phyloP scores from a whole-genome alignment of 2,888 invertebrate species.

The Scaptomyza reducta region DNA sequence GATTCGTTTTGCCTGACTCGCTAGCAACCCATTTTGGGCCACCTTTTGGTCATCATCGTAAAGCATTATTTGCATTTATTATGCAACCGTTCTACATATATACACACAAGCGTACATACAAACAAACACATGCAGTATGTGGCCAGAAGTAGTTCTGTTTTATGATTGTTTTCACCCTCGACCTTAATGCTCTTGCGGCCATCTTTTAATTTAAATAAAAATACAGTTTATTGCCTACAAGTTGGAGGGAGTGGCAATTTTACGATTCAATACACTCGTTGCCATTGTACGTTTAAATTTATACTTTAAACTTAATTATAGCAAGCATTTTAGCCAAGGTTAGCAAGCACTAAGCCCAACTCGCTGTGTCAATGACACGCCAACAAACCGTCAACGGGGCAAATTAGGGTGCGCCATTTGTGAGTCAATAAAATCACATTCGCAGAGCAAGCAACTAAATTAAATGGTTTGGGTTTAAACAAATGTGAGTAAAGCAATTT shows the following conservation, averaged over 20 bases:
- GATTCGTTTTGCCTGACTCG: not conserved
- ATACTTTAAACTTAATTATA: conserved; percentile 53
- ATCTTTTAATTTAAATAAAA: conserved; percentile 67
- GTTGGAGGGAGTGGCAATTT: conserved; percentile 1
- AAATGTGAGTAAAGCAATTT: not conserved
- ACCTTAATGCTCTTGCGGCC: conserved; percentile 24
- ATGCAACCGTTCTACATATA: conserved; percentile 57
- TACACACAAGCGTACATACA: not conserved
- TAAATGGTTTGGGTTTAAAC: conserved; percentile 16
- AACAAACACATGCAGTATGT: not conserved
- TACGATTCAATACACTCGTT: conserved; percentile 1
- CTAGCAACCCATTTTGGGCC: conserved; percentile 16
- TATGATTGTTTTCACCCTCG: conserved; percentile 60
- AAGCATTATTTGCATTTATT: conserved; percentile 82
- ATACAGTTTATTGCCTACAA: conserved; percentile 56
- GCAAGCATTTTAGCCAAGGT: conserved; percentile 13
- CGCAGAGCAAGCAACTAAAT: conserved; percentile 5
- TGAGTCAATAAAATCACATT: conserved; percentile 24
- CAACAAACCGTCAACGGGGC: not conserved
- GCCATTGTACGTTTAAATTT: not conserved
- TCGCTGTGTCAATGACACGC: conserved; percentile 2
- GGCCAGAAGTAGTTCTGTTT: conserved; percentile 38
- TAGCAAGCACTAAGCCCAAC: not conserved
- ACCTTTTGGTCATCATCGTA: conserved; percentile 55
- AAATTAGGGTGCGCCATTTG: conserved; percentile 20